These are phyloP conservation scores for Gnatocerus cornutus DNA, from an alignment of 2,888 invertebrate species.

Conservation along the genomic window DNA sequence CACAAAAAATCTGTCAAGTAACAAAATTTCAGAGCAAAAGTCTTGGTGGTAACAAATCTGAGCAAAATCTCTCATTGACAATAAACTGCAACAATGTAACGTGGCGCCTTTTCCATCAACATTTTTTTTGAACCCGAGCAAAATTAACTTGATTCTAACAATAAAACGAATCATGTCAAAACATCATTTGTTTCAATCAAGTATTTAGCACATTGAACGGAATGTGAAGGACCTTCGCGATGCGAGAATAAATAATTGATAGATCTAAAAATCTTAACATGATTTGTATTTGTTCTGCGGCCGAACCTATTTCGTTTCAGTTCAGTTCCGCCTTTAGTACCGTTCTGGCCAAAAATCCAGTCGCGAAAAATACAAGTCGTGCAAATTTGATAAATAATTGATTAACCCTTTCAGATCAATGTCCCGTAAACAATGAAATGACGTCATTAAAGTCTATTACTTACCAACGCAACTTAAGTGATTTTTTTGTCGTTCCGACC, in stretches of 20 bases:
- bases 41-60: no score
- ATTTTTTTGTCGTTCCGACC: constrained; percentile 15
- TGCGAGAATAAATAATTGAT: constrained; percentile 38
- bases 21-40: no score
- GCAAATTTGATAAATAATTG: constrained; percentile 3
- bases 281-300: constrained; percentile 13
- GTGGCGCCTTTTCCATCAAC: constrained; percentile 14
- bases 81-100: no score
- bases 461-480: constrained; percentile 14
- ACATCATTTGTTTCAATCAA: constrained; percentile 25
- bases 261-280: constrained; percentile 23
- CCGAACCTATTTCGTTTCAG: constrained; percentile 8
- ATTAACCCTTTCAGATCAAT: constrained; percentile 24
- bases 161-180: constrained; percentile 9
- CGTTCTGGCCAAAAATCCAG: background rate
- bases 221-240: constrained; percentile 35
- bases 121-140: constrained; percentile 7
- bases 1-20: no score
- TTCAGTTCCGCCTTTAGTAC: constrained; percentile 7
- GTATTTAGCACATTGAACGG: constrained; percentile 23
- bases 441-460: constrained; percentile 8
- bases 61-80: no score
- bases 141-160: background rate
- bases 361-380: background rate
- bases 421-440: constrained; percentile 28